Evolutionary conservation across 2,797 vertebrate genomes (phyloP), one percentile per base, ranked within the genome.

Genomic region (Dermochelys coriacea): DNA sequence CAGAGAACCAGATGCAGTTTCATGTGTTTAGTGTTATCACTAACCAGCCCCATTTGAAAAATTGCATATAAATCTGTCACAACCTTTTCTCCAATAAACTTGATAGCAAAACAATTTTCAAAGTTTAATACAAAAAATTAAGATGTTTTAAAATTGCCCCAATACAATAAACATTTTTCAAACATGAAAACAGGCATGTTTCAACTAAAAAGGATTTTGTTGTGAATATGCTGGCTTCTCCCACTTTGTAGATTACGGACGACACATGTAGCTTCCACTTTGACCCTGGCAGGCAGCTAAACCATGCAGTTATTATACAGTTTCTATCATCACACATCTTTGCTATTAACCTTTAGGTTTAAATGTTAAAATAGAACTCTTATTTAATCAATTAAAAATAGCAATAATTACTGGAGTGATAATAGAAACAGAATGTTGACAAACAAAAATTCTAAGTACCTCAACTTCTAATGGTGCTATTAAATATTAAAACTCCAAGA

Each of bases 131-230:
- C 10, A 47, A 31, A 74, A 29, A 29, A 14, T 49, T 8, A 6
- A 77, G 27, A 49, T 75, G 6, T 92, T 89, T 59, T 86, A 87
- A 91, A 91, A 94, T 82, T 94, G 84, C 82, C 95, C 6, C 57
- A 87, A 95, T 94, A 94, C 80, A 95, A 89, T 82, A 96, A 95
- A 96, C 93, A 96, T 88, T 91, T 85, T 95, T 78, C 87, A 91
- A 95, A 87, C 93, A 82, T 93, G 93, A 94, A 96, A 93, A 96
- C 93, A 97, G 94, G 95, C 96, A 90, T 84, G 49, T 94, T 89
- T 87, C 91, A 75, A 87, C 71, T 94, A 93, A 87, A 94, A 87
- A 95, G 80, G 82, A 95, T 95, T 96, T 96, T 96, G 89, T 96
- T 95, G 93, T 88, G 90, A 96, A 92, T 96, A 64, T 94, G 95